Evolutionary conservation across 2,797 vertebrate species (phyloP).

Genomic region (Manis crassicaudata): DNA sequence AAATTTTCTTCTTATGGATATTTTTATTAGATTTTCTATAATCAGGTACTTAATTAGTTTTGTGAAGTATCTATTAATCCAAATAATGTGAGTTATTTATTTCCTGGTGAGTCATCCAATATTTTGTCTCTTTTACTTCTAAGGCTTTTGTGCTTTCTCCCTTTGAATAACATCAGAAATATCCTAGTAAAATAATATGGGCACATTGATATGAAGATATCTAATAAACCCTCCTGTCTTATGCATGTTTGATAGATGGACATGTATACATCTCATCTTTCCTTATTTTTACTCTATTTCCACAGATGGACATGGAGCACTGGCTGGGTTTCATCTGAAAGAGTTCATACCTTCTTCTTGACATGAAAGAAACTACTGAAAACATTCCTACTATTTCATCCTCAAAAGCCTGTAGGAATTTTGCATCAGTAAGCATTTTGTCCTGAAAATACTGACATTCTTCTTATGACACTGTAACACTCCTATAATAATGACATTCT

Average conservation of each 20-base stretch:
- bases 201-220: not conserved
- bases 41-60: not conserved
- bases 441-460: not conserved
- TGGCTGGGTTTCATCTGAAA: not conserved
- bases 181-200: not conserved
- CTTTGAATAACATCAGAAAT: not conserved
- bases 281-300: not conserved
- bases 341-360: not conserved
- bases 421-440: not conserved
- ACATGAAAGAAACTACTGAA: not conserved
- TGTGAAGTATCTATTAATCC: not conserved
- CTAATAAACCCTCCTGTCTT: not conserved
- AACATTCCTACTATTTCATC: not conserved
- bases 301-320: not conserved
- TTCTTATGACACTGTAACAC: not conserved
- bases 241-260: not conserved
- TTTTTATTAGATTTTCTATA: not conserved
- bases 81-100: not conserved
- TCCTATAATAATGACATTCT: not conserved
- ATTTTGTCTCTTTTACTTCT: not conserved
- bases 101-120: not conserved
- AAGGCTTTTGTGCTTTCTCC: not conserved
- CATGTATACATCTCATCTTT: not conserved
- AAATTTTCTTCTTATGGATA: not conserved
- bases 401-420: not conserved